Percentiles rank a stretch among this genome's conserved stretches.
These are phyloP conservation scores for Tautogolabrus adspersus DNA, from an alignment of 2,113 vertebrate species.

Conservation along the genomic window DNA sequence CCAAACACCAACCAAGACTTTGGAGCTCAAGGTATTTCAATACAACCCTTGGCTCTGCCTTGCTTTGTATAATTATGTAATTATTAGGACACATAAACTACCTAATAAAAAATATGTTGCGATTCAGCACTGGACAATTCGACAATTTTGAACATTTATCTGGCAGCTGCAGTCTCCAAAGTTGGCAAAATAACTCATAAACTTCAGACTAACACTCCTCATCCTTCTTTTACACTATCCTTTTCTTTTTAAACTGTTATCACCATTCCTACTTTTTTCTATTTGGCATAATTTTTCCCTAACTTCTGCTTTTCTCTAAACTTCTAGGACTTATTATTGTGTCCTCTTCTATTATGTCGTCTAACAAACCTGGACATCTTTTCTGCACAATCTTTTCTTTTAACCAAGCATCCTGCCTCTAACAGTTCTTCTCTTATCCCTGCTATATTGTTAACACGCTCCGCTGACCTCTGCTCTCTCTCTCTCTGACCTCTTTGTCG, in stretches of 20 bases:
- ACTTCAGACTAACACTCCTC: slow-evolving; percentile 35
- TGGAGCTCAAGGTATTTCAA: slow-evolving; percentile 92
- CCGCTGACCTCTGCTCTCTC: slow-evolving; percentile 57
- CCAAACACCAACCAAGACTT: slow-evolving; percentile 88
- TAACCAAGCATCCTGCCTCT: slow-evolving; percentile 30
- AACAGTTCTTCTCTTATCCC: slow-evolving; percentile 38
- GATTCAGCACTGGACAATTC: not conserved
- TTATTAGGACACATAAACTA: not conserved
- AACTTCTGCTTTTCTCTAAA: slow-evolving; percentile 1
- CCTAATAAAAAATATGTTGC: not conserved
- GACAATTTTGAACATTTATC: slow-evolving; percentile 4
- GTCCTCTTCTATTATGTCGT: slow-evolving; percentile 13
- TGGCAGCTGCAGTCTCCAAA: not conserved
- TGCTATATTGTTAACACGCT: slow-evolving; percentile 43
- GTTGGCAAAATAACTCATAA: slow-evolving; percentile 22
- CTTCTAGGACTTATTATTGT: slow-evolving; percentile 26
- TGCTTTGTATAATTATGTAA: too few relatives aligned
- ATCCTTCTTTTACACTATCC: slow-evolving; percentile 30
- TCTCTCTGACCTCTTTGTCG: slow-evolving; percentile 53
- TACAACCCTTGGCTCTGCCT: not conserved
- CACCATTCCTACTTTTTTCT: slow-evolving; percentile 29
- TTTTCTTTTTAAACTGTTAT: slow-evolving; percentile 55
- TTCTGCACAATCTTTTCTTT: slow-evolving; percentile 23
- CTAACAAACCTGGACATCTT: slow-evolving; percentile 33
- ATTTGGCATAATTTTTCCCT: slow-evolving; percentile 19